Conservation (phyloP, 2,888 invertebrate species). For the Blastobasis lacticolella region DNA sequence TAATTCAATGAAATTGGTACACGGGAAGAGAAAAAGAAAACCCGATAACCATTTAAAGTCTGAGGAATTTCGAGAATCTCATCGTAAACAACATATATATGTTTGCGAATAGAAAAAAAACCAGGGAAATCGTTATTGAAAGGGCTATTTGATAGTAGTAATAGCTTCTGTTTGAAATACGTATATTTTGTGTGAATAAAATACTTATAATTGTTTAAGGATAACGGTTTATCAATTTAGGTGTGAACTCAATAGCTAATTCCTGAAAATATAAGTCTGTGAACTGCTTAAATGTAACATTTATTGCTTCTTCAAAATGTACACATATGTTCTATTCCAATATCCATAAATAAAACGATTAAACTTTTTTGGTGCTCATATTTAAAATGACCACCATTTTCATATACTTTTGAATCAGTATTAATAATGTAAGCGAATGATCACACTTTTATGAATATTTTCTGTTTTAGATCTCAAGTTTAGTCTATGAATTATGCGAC, state of each 20-base stretch:
- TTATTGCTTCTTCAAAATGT: no score
- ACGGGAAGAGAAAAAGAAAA: no score
- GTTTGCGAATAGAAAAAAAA: no score
- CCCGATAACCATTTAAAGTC: no score
- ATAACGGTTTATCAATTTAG: neutral
- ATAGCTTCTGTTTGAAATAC: neutral
- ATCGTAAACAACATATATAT: no score
- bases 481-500: neutral
- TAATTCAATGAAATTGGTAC: no score
- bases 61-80: no score
- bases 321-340: no score
- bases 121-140: no score
- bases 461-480: conserved; percentile 26
- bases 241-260: neutral
- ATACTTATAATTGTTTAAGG: neutral
- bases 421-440: conserved; percentile 35
- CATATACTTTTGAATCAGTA: conserved; percentile 32
- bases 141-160: neutral
- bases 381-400: neutral
- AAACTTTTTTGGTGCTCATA: neutral
- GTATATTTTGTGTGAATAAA: neutral
- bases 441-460: conserved; percentile 24
- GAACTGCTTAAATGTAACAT: no score
- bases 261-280: no score
- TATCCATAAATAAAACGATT: no score